These are phyloP conservation scores for Pagetopsis macropterus DNA, from an alignment of 2,797 vertebrate species.

Conservation along the genomic window DNA sequence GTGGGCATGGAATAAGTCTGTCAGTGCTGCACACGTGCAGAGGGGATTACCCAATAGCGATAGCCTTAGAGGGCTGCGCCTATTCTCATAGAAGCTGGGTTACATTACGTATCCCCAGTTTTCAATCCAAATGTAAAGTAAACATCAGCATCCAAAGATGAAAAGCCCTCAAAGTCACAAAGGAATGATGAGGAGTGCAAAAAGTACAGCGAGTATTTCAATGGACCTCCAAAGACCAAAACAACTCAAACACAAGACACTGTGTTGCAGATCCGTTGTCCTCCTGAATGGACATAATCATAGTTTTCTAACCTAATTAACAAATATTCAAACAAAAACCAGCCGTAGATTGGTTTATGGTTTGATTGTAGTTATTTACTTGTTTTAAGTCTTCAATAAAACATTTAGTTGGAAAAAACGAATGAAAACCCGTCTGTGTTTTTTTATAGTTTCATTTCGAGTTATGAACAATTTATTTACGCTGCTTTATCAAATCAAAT, in stretches of 20 bases:
- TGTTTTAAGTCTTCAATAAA: background rate
- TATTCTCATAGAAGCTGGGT: no score
- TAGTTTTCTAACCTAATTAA: constrained; percentile 1
- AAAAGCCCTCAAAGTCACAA: constrained; percentile 50
- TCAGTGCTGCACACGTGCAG: no score
- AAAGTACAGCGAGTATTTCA: constrained; percentile 28
- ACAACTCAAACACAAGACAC: constrained; percentile 12
- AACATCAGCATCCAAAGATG: constrained; percentile 32
- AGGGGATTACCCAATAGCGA: no score
- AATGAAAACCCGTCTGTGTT: no score
- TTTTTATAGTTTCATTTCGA: constrained; percentile 1
- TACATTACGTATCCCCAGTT: no score
- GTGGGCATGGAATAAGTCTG: no score
- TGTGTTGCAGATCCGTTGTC: constrained; percentile 12
- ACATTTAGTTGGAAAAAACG: background rate
- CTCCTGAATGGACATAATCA: background rate
- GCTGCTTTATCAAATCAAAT: no score
- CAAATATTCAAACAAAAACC: background rate
- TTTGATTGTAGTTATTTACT: background rate
- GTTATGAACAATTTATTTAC: constrained; percentile 9
- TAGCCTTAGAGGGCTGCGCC: no score
- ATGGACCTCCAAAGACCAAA: constrained; percentile 28
- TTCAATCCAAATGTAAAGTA: constrained; percentile 7
- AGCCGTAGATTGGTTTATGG: background rate
- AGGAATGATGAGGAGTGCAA: constrained; percentile 22